Percentiles rank a stretch among this genome's conserved stretches.
Conservation (phyloP, 1,140 invertebrate genomes). For the Atta colombica region DNA sequence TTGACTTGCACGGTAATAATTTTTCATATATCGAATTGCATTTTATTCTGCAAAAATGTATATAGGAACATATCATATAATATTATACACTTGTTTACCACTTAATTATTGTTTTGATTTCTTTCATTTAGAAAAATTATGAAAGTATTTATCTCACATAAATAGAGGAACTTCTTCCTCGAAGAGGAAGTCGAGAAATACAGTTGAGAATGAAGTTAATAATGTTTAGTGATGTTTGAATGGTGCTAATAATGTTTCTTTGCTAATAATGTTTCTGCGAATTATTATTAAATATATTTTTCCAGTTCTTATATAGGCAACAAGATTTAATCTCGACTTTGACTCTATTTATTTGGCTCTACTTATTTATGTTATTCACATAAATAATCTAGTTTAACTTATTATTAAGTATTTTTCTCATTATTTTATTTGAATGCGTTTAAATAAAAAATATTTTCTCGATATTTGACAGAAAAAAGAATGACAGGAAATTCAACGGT, state of each 20-base stretch:
- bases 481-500: neutral
- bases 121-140: slow-evolving; percentile 15
- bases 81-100: neutral
- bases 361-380: too few relatives aligned
- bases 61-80: neutral
- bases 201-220: too few relatives aligned
- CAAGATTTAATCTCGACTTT: too few relatives aligned
- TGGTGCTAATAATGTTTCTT: too few relatives aligned
- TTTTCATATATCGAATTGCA: neutral
- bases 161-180: too few relatives aligned
- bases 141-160: neutral
- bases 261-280: too few relatives aligned
- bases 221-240: too few relatives aligned
- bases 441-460: neutral
- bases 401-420: neutral
- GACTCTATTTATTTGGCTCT: too few relatives aligned
- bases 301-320: too few relatives aligned
- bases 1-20: slow-evolving; percentile 11
- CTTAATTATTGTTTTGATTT: neutral
- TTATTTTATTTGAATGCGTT: slow-evolving; percentile 1
- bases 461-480: slow-evolving; percentile 17
- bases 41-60: neutral
- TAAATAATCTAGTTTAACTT: too few relatives aligned
- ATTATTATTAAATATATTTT: too few relatives aligned
- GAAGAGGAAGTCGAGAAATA: too few relatives aligned